Evolutionary conservation across 2,888 invertebrate species (phyloP).

Genomic region (Beris chalybata): DNA sequence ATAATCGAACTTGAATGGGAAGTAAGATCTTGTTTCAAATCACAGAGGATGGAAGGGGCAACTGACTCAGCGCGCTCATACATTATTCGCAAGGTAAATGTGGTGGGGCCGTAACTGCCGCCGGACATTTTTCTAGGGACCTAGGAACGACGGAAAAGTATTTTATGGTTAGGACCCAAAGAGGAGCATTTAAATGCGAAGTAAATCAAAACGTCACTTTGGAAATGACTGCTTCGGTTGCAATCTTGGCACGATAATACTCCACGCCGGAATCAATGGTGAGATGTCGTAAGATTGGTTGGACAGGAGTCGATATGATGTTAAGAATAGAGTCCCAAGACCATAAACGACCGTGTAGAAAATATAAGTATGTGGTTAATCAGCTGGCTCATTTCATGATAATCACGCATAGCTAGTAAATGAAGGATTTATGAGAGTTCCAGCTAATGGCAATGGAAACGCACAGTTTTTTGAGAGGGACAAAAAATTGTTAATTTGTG

Average conservation of each 20-base stretch:
- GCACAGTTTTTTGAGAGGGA: too few relatives aligned
- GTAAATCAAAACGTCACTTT: slow-evolving; percentile 39
- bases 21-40: slow-evolving; percentile 11
- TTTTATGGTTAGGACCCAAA: neutral
- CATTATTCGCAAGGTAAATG: slow-evolving; percentile 3
- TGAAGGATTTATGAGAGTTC: too few relatives aligned
- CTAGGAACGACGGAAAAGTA: neutral
- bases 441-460: too few relatives aligned
- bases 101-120: neutral
- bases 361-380: too few relatives aligned
- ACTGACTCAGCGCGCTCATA: slow-evolving; percentile 6
- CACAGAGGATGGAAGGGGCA: neutral
- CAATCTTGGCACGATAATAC: neutral
- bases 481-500: too few relatives aligned
- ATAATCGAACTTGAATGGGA: slow-evolving; percentile 27
- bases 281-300: slow-evolving; percentile 8
- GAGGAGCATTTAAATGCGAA: slow-evolving; percentile 18
- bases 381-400: too few relatives aligned
- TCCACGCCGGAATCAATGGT: slow-evolving; percentile 3
- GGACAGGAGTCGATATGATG: slow-evolving; percentile 8
- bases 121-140: slow-evolving; percentile 1
- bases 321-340: too few relatives aligned
- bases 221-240: slow-evolving; percentile 32
- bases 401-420: too few relatives aligned
- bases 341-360: too few relatives aligned